Evolutionary conservation across 2,888 invertebrate species (phyloP), one percentile per base, ranked within the genome.

Genomic region (Volucella zonaria): DNA sequence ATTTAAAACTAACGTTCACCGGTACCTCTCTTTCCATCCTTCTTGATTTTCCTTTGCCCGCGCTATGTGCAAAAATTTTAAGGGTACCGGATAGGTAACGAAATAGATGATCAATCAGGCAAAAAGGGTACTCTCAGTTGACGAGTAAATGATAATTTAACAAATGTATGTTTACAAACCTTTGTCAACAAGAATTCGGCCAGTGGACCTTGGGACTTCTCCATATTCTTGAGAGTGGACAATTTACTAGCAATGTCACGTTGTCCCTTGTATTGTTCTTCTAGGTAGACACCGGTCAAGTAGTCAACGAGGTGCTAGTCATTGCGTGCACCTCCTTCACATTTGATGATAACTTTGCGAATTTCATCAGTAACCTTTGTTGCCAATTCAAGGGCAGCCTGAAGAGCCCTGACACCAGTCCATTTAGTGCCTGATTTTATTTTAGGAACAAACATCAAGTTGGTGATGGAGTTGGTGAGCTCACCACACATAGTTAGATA

Each of bases 141-240:
- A 66, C 40, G 75, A 75, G 58, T 66, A 66, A 64, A 56, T 54
- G 42, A 14, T 18, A 42, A 31, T n/a, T 2, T 51, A 51, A 51
- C 10, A 18, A 51, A 40, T n/a, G 4, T 8, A 6, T 45, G 62
- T 87, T 90, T 90, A 90, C 89, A 90, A 76, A 43, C 89, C 87
- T 87, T 97, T 96, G 92, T 97, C 97, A 94, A 97, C 88, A 97
- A 93, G 93, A 96, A 96, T 90, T 97, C 97, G 88, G 95, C 96
- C 67, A 97, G 93, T 40, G 94, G 93, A 1, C 96, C 95, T 71
- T 94, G 93, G 52, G 93, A 92, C 89, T 93, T 91, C 87, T 88
- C 94, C 93, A 94, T 93, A 92, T 96, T 96, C 90, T 94, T 94
- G 87, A 97, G 94, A 1, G 95, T 96, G 75, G 96, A 94, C 43